Conservation (phyloP, 2,113 vertebrate genomes). For the Columba livia region DNA sequence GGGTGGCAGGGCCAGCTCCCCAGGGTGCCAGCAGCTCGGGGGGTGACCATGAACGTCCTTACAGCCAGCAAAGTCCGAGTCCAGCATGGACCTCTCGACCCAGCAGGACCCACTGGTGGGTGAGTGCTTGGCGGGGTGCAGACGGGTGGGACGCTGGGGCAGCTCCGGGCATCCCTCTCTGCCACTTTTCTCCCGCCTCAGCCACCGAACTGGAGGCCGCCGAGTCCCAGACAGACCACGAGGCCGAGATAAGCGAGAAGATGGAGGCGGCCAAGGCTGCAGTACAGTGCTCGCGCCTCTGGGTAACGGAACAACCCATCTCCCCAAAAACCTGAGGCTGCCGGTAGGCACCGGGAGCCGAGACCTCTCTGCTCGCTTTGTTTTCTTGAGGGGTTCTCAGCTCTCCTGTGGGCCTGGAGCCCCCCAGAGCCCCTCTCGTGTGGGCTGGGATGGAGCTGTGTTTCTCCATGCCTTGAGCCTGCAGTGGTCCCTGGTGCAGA, state of each 20-base stretch:
- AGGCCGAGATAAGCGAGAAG: not conserved
- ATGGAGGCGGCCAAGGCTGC: slow-evolving; percentile 5
- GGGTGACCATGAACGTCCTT: not conserved
- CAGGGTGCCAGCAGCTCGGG: not conserved
- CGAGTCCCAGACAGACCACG: rapidly evolving
- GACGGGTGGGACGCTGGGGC: rapidly evolving
- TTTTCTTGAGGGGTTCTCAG: rapidly evolving
- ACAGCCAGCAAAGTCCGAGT: not conserved
- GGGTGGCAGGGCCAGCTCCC: not conserved
- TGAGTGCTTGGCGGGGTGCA: not conserved
- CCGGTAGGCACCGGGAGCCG: rapidly evolving
- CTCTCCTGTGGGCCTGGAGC: not conserved
- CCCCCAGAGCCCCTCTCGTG: not conserved
- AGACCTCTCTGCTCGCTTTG: not conserved
- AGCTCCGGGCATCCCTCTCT: not conserved
- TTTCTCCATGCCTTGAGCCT: not conserved
- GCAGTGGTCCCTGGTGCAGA: not conserved
- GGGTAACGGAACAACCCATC: not conserved
- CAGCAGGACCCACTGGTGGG: rapidly evolving
- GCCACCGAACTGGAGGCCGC: rapidly evolving
- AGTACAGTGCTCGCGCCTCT: not conserved
- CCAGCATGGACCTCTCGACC: rapidly evolving
- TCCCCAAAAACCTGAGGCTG: not conserved
- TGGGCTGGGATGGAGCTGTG: not conserved
- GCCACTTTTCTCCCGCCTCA: not conserved